Conservation (phyloP, 2,113 vertebrate genomes). For the Pygoscelis adeliae region DNA sequence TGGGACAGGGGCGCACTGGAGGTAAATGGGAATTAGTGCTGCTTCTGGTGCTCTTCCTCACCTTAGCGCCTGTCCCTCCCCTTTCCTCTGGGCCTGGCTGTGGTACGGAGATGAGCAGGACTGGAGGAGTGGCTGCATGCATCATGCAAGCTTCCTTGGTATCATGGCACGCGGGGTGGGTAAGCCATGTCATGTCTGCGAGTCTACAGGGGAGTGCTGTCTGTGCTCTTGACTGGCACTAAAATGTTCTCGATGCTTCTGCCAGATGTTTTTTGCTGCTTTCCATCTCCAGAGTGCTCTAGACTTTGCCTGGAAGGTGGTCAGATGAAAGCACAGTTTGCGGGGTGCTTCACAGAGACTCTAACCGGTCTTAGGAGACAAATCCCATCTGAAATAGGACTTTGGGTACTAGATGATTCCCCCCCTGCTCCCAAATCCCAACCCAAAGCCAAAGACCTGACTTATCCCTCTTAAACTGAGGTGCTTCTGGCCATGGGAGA, state of each 20-base stretch:
- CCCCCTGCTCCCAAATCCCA: neutral
- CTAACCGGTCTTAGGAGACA: neutral
- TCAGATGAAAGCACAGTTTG: neutral
- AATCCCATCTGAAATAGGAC: neutral
- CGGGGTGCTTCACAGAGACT: neutral
- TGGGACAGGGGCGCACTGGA: slow-evolving; percentile 95
- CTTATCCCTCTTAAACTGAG: neutral
- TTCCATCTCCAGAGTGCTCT: slow-evolving; percentile 8
- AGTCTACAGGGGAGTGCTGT: neutral
- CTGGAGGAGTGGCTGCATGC: slow-evolving; percentile 40
- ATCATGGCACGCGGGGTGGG: neutral
- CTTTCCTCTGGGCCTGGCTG: slow-evolving; percentile 12
- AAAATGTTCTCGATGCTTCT: neutral
- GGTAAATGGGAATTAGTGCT: slow-evolving; percentile 77
- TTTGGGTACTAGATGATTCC: neutral
- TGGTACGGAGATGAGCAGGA: neutral
- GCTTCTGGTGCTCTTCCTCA: slow-evolving; percentile 45
- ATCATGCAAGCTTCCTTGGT: slow-evolving; percentile 45
- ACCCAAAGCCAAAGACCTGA: neutral
- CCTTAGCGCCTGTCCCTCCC: slow-evolving; percentile 3
- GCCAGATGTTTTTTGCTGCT: slow-evolving; percentile 18
- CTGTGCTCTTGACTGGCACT: neutral
- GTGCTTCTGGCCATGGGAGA: neutral
- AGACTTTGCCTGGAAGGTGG: neutral
- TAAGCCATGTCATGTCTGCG: neutral